phyloP scores from a whole-genome alignment of 1,140 invertebrate species.

The Calephelis nemesis region DNA sequence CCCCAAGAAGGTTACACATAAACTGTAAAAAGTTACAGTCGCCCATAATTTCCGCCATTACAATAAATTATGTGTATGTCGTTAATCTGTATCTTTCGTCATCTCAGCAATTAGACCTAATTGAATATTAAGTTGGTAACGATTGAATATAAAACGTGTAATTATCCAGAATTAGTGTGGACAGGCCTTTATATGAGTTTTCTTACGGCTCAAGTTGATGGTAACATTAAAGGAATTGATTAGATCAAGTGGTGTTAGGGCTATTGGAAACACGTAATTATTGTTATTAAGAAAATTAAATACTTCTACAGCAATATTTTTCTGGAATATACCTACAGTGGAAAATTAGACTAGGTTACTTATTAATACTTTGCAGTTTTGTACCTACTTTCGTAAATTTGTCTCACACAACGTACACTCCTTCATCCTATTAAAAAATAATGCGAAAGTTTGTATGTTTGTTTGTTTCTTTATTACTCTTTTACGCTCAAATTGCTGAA shows the following conservation, averaged over 20 bases:
- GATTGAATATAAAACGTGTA: constrained; percentile 39
- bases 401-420: too few relatives aligned
- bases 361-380: too few relatives aligned
- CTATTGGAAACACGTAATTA: not conserved
- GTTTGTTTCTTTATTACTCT: too few relatives aligned
- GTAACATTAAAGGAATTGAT: constrained; percentile 1
- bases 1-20: constrained; percentile 36
- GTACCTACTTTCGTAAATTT: too few relatives aligned
- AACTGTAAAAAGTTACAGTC: constrained; percentile 45
- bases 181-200: constrained; percentile 19
- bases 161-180: constrained; percentile 41
- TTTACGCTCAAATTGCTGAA: too few relatives aligned
- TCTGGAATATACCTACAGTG: too few relatives aligned
- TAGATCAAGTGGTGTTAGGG: constrained; percentile 4
- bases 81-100: constrained; percentile 43
- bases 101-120: constrained; percentile 41
- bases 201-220: not conserved
- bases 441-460: too few relatives aligned
- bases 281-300: not conserved
- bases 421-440: too few relatives aligned
- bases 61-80: constrained; percentile 44
- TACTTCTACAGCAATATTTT: too few relatives aligned
- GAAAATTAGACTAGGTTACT: too few relatives aligned
- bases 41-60: constrained; percentile 42
- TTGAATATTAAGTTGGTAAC: constrained; percentile 48